Conservation (phyloP, 2,113 vertebrate species). For the Dermatemys mawii region DNA sequence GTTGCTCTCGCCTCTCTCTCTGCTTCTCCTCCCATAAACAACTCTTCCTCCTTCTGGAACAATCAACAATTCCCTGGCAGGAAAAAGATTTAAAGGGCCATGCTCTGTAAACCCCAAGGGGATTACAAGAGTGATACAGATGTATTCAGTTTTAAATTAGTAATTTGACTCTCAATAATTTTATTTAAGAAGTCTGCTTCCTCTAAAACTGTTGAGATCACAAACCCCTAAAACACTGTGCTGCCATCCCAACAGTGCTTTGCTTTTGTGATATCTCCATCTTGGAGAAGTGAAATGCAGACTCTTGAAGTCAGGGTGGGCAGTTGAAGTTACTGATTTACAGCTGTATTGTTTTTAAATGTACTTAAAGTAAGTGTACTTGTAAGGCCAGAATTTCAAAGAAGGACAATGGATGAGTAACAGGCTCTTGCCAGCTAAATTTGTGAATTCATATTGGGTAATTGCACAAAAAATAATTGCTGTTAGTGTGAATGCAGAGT, state of each 20-base stretch:
- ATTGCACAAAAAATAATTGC: neutral
- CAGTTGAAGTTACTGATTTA: neutral
- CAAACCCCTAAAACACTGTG: neutral
- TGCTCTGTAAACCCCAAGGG: no score
- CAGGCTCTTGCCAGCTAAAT: neutral
- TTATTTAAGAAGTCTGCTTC: neutral
- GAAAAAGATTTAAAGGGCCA: no score
- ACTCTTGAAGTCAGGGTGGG: neutral
- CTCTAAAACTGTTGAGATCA: neutral
- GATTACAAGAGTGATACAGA: neutral
- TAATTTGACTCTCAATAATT: neutral
- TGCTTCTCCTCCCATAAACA: no score
- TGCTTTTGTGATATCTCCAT: neutral
- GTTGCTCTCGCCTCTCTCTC: no score
- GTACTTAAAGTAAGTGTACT: neutral
- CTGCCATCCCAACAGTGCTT: neutral
- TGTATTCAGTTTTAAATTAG: neutral
- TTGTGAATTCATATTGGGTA: slow-evolving; percentile 9
- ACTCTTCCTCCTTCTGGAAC: no score
- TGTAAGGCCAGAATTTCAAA: neutral
- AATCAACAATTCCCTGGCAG: no score
- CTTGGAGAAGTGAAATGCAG: neutral
- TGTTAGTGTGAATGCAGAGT: neutral
- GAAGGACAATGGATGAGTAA: neutral
- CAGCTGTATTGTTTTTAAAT: neutral